Conservation (phyloP, 2,797 vertebrate species). For the Petrocephalus schoutedeni region DNA sequence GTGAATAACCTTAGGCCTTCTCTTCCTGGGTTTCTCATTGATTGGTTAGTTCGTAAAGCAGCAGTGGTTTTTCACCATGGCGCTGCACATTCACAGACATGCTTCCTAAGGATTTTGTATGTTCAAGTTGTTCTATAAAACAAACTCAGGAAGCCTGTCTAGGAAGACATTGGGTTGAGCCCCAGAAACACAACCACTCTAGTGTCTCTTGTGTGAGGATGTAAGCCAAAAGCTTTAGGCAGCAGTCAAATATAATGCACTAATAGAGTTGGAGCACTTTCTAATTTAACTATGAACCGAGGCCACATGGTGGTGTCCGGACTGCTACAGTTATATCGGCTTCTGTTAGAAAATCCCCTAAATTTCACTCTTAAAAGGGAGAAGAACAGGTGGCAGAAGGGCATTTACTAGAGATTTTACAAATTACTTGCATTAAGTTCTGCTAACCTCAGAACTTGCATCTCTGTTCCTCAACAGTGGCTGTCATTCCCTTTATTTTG, state of each 20-base stretch:
- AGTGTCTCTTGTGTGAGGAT: not conserved
- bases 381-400: not conserved
- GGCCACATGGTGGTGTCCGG: not conserved
- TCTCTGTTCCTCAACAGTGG: not conserved
- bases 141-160: not conserved
- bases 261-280: not conserved
- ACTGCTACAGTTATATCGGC: not conserved
- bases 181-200: not conserved
- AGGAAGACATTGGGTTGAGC: not conserved
- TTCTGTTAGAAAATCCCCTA: not conserved
- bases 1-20: not conserved
- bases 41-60: not conserved
- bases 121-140: not conserved
- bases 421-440: not conserved
- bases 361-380: not conserved
- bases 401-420: not conserved
- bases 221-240: not conserved
- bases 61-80: not conserved
- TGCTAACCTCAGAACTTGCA: not conserved
- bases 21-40: not conserved
- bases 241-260: not conserved
- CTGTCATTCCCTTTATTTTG: not conserved
- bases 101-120: not conserved
- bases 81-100: not conserved
- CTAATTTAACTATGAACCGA: not conserved